Conservation (phyloP, 1,140 invertebrate genomes). For the Megathymus violae region DNA sequence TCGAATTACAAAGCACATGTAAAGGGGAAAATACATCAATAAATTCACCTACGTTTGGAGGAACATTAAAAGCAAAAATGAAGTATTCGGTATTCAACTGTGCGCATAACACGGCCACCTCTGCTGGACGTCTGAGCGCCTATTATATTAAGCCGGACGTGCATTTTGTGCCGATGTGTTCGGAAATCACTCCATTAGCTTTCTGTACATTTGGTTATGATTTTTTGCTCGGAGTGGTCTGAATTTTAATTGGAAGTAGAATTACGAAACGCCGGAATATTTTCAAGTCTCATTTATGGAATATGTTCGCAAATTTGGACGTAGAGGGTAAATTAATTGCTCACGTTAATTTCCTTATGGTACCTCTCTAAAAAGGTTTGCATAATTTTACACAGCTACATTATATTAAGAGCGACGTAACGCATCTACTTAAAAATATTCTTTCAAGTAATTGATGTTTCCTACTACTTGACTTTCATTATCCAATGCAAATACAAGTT, state of each 20-base stretch:
- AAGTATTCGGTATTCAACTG: conserved; percentile 28
- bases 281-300: conserved; percentile 19
- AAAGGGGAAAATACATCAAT: conserved; percentile 17
- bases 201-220: conserved; percentile 32
- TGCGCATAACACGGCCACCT: conserved; percentile 22
- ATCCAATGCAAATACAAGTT: no score
- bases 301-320: conserved; percentile 10
- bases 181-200: conserved; percentile 36
- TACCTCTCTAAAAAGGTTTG: background rate
- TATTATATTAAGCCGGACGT: conserved; percentile 34
- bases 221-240: conserved; percentile 28
- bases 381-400: background rate
- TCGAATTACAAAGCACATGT: conserved; percentile 4
- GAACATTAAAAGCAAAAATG: conserved; percentile 28
- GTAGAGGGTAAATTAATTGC: background rate
- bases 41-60: conserved; percentile 9
- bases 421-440: no score
- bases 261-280: conserved; percentile 5
- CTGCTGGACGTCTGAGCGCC: conserved; percentile 31
- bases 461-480: no score
- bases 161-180: conserved; percentile 34
- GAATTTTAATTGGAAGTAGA: conserved; percentile 31
- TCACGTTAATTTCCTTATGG: background rate
- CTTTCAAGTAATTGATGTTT: no score
- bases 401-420: background rate